Percentiles rank a stretch among this genome's conserved stretches.
phyloP scores from a whole-genome alignment of 1,140 invertebrate genomes.

The Solenopsis invicta region DNA sequence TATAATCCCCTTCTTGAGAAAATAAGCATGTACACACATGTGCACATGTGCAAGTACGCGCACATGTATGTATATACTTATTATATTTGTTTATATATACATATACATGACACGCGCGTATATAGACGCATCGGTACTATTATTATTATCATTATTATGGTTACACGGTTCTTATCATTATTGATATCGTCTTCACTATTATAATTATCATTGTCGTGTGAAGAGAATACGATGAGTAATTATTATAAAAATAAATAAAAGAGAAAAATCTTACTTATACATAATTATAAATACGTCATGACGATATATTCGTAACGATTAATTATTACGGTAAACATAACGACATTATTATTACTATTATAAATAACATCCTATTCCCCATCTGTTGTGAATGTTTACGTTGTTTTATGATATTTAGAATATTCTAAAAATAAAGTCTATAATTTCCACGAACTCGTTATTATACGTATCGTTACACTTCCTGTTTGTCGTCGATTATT shows the following conservation, averaged over 20 bases:
- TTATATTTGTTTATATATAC: conserved; percentile 60
- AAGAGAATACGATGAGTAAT: conserved; percentile 66
- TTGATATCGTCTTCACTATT: conserved; percentile 70
- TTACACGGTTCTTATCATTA: conserved; percentile 63
- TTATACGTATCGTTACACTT: conserved; percentile 7
- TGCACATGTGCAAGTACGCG: conserved; percentile 31
- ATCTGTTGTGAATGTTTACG: conserved; percentile 83
- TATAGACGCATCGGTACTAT: conserved; percentile 65
- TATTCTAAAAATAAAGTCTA: conserved; percentile 83
- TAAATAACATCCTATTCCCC: conserved; percentile 78
- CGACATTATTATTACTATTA: conserved; percentile 80
- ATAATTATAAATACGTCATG: conserved; percentile 78
- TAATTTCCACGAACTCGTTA: conserved; percentile 78
- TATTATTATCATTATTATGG: conserved; percentile 72
- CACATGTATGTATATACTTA: conserved; percentile 33
- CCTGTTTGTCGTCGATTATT: conserved; percentile 2
- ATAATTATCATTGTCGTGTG: conserved; percentile 64
- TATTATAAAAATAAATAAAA: conserved; percentile 74
- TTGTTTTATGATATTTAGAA: conserved; percentile 83
- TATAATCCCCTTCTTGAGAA: conserved; percentile 69
- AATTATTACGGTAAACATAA: conserved; percentile 79
- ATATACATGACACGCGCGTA: conserved; percentile 53
- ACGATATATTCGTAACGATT: conserved; percentile 77
- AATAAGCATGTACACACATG: conserved; percentile 72
- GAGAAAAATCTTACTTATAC: conserved; percentile 76